Conservation (phyloP, 1,140 invertebrate genomes). For the Leptopilina boulardi region DNA sequence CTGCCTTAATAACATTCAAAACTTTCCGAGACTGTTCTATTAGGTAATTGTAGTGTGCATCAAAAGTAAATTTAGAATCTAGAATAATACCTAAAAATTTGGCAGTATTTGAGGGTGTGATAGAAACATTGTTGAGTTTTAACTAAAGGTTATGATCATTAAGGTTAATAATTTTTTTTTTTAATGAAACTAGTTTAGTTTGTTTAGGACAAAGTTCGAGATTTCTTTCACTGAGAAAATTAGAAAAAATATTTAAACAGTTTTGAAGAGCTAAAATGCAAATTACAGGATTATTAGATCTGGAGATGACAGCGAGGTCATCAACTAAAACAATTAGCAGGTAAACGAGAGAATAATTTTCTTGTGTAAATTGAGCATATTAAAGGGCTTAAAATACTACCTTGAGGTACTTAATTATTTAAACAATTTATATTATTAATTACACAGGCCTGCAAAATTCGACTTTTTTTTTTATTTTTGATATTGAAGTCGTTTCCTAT, state of each 20-base stretch:
- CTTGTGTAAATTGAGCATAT: constrained; percentile 46
- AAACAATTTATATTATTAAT: too few species aligned
- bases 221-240: neutral
- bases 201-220: neutral
- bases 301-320: too few species aligned
- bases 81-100: constrained; percentile 49
- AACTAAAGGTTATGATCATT: constrained; percentile 35
- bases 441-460: too few species aligned
- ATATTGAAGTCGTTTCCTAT: too few species aligned
- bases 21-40: constrained; percentile 33
- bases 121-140: constrained; percentile 20
- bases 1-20: constrained; percentile 43
- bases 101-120: constrained; percentile 28
- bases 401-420: constrained; percentile 42
- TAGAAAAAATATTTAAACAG: neutral
- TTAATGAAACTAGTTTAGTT: neutral
- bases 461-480: constrained; percentile 7
- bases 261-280: too few species aligned
- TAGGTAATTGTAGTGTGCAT: constrained; percentile 39
- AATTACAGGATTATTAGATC: too few species aligned
- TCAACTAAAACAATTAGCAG: neutral
- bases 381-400: constrained; percentile 41
- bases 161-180: neutral
- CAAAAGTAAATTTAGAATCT: constrained; percentile 44
- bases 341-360: constrained; percentile 38